A percentile compares a stretch with the other conserved stretches of the same genome.
phyloP scores from a whole-genome alignment of 2,113 vertebrate species.

The Aptenodytes forsteri region DNA sequence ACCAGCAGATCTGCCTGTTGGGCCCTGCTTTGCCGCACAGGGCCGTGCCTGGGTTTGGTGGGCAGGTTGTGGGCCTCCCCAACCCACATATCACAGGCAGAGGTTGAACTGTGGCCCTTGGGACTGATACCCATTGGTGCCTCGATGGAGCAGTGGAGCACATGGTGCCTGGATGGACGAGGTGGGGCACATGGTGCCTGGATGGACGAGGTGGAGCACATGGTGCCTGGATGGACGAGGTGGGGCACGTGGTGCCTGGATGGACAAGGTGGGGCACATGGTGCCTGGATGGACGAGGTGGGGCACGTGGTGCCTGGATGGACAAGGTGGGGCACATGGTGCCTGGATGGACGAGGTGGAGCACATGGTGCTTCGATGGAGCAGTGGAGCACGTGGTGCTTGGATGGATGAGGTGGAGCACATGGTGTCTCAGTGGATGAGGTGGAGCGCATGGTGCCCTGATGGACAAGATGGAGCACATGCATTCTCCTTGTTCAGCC shows the following conservation, averaged over 20 bases:
- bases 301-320: too few species aligned
- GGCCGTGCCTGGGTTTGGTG: neutral
- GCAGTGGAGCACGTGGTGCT: neutral
- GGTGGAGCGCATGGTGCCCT: neutral
- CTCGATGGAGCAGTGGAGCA: neutral
- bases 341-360: too few species aligned
- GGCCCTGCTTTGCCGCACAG: neutral
- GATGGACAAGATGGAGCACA: neutral
- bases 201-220: too few species aligned
- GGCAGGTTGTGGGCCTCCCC: neutral
- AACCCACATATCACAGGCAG: neutral
- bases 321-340: too few species aligned
- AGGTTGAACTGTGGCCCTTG: neutral
- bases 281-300: too few species aligned
- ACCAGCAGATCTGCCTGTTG: neutral
- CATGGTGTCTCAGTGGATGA: neutral
- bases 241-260: neutral
- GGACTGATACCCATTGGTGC: neutral
- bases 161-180: neutral
- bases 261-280: too few species aligned
- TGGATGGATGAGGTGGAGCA: neutral
- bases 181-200: accelerated
- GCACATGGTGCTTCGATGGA: neutral
- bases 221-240: neutral
- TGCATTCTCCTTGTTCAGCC: neutral